phyloP scores from a whole-genome alignment of 2,888 invertebrate species.

The Cryptocheilus praepositus region DNA sequence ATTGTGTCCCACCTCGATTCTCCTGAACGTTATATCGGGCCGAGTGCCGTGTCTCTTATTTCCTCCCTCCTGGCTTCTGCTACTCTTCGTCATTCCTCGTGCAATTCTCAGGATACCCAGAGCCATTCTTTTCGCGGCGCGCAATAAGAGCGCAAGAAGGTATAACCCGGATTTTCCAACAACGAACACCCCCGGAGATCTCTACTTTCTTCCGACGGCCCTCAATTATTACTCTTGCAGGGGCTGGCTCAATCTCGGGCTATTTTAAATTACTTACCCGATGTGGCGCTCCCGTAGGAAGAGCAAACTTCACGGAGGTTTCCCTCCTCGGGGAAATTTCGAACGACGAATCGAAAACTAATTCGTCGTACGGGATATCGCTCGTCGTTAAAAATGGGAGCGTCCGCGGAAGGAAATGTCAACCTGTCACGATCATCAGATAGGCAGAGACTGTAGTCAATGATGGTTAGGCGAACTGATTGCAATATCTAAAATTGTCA shows the following conservation, averaged over 20 bases:
- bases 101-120: conserved; percentile 43
- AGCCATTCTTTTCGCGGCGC: conserved; percentile 39
- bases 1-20: conserved; percentile 34
- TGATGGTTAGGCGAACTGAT: too few species aligned
- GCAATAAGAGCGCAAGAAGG: conserved; percentile 40
- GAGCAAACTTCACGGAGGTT: conserved; percentile 38
- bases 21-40: conserved; percentile 29
- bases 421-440: too few species aligned
- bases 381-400: background rate
- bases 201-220: conserved; percentile 32
- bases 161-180: conserved; percentile 4
- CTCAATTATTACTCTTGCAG: conserved; percentile 57
- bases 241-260: conserved; percentile 54
- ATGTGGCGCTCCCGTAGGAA: conserved; percentile 32
- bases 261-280: conserved; percentile 60
- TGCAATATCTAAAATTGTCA: too few species aligned
- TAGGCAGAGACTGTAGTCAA: too few species aligned
- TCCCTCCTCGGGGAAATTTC: conserved; percentile 54
- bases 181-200: conserved; percentile 31
- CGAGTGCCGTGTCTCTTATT: conserved; percentile 13
- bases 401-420: background rate
- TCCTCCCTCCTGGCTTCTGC: conserved; percentile 18
- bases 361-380: conserved; percentile 46
- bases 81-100: conserved; percentile 23
- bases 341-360: conserved; percentile 54